These are phyloP conservation scores for Lateolabrax maculatus DNA, from an alignment of 2,797 vertebrate species.

Conservation along the genomic window DNA sequence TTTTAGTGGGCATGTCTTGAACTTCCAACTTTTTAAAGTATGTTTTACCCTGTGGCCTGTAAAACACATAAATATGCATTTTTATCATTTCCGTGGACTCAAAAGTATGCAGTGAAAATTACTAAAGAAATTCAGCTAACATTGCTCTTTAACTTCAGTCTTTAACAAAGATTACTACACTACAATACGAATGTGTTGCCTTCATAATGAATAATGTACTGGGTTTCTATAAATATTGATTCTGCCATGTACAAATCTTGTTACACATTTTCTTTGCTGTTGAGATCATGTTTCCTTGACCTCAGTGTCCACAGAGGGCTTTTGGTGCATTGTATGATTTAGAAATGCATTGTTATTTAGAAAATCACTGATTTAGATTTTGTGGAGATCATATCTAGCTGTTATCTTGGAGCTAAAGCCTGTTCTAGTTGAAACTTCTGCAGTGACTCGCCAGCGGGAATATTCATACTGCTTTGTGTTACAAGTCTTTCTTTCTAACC, in stretches of 20 bases:
- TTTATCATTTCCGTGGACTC: neutral
- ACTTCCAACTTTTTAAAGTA: no score
- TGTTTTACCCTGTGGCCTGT: neutral
- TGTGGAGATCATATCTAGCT: conserved; percentile 12
- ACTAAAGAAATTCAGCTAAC: neutral
- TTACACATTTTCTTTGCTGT: neutral
- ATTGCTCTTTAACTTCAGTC: neutral
- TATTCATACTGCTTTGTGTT: conserved; percentile 47
- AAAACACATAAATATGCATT: neutral
- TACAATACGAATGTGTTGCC: no score
- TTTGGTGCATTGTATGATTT: conserved; percentile 4
- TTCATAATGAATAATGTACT: conserved; percentile 5
- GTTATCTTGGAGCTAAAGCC: conserved; percentile 24
- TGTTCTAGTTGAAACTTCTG: conserved; percentile 33
- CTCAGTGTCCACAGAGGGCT: neutral
- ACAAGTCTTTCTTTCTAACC: conserved; percentile 5
- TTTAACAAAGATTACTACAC: no score
- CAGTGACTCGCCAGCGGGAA: conserved; percentile 23
- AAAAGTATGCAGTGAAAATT: conserved; percentile 5
- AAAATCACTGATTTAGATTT: conserved; percentile 25
- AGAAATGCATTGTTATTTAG: conserved; percentile 10
- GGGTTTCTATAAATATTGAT: conserved; percentile 36
- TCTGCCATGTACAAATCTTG: neutral
- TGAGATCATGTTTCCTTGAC: conserved; percentile 10
- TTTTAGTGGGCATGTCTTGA: neutral